Evolutionary conservation across 2,888 invertebrate genomes (phyloP), one percentile per base, ranked within the genome.

Genomic region (Sesia apiformis): DNA sequence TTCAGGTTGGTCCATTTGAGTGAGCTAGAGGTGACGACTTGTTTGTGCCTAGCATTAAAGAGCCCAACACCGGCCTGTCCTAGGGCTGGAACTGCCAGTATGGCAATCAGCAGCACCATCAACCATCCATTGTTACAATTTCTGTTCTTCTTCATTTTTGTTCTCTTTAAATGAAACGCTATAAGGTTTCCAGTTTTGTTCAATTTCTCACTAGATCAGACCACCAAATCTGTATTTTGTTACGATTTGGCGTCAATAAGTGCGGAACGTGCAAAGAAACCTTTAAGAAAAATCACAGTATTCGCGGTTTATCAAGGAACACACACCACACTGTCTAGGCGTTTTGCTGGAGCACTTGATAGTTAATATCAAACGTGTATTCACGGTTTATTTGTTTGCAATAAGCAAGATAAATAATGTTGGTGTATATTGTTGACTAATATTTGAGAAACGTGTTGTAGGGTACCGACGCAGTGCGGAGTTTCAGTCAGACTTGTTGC

Each of bases 21-120:
- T 0, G 95, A 95, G 69, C 94, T 95, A 4, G 96, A 96, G 4
- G 96, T 96, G 54, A 95, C 90, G 55, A 93, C 90, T 78, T 95
- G 95, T 58, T 92, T 92, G 58, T 91, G 76, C 70, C 70, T 85
- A 53, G 85, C 73, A 61, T 85, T 86, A 66, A 77, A 84, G 6
- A 90, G 67, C 5, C 86, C 84, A 39, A 81, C 89, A 40, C 79
- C 76, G 49, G 76, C 72, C 56, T 87, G 85, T 4, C 78, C 72
- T 51, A 78, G 58, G 1, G 69, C 77, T 53, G 79, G 67, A 41
- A 74, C 72, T 53, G 78, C 80, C 55, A 88, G 64, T 40, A 82
- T 80, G 5, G 79, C 78, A 41, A 80, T 78, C 53, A 88, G 64
- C 58, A 84, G 62, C 59, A 84, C 74, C 64, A 84, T 77, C 83